Conservation (phyloP, 2,113 vertebrate genomes). For the Illadopsis cleaveri region DNA sequence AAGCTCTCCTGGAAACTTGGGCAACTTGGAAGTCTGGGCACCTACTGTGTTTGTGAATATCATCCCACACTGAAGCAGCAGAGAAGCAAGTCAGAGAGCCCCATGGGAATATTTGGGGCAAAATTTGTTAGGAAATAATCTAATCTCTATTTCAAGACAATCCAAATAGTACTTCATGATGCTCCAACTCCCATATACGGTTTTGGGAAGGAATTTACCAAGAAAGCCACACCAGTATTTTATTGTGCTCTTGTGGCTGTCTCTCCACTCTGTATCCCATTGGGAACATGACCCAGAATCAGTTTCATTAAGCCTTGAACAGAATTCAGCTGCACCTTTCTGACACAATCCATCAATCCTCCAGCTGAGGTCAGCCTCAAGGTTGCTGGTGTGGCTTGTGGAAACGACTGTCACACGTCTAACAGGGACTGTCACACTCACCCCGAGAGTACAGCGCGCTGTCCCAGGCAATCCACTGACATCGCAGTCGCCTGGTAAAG, state of each 20-base stretch:
- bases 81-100: neutral
- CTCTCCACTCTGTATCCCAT: neutral
- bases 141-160: neutral
- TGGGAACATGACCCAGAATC: neutral
- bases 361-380: neutral
- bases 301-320: neutral
- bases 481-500: constrained; percentile 90
- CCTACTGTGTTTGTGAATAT: neutral
- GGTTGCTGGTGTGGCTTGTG: neutral
- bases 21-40: neutral
- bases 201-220: neutral
- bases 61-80: neutral
- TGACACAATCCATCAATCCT: neutral
- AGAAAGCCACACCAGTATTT: neutral
- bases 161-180: neutral
- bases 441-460: constrained; percentile 93
- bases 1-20: neutral
- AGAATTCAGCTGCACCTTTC: neutral
- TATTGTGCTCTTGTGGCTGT: neutral
- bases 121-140: neutral
- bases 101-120: neutral
- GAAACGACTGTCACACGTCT: neutral
- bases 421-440: constrained; percentile 67
- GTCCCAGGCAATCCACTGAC: constrained; percentile 97
- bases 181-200: neutral